Conservation (phyloP, 2,797 vertebrate genomes). For the Cossypha dichroa region DNA sequence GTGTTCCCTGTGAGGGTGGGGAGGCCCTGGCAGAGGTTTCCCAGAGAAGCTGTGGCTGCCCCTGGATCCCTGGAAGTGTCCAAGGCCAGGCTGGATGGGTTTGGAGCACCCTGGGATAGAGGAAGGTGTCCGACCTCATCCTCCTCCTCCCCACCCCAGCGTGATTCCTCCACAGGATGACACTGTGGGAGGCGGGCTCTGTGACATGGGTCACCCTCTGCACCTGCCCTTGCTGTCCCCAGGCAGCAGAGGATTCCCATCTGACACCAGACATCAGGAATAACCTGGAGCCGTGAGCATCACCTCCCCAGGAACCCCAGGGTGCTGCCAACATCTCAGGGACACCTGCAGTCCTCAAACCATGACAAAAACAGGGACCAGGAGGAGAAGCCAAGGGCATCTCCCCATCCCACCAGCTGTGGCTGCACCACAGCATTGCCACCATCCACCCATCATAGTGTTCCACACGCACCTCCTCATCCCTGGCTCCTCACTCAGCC, state of each 20-base stretch:
- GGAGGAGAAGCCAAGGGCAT: not conserved
- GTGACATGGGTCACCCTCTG: not conserved
- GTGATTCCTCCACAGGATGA: not conserved
- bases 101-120: not conserved
- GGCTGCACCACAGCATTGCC: not conserved
- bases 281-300: not conserved
- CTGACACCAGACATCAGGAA: not conserved
- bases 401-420: not conserved
- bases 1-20: too few relatives aligned
- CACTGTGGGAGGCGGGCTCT: not conserved
- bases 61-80: not conserved
- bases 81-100: accelerated
- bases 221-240: not conserved
- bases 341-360: not conserved
- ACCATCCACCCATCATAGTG: not conserved
- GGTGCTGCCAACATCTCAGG: accelerated
- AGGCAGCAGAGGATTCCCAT: not conserved
- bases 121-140: not conserved
- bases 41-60: not conserved
- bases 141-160: not conserved
- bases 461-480: not conserved
- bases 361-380: not conserved
- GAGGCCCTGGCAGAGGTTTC: too few relatives aligned
- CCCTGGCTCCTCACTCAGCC: not conserved
- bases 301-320: not conserved